A percentile compares a stretch with the other conserved stretches of the same genome.
These are phyloP conservation scores for Pelvicachromis taeniatus DNA, from an alignment of 2,113 vertebrate genomes.

Conservation along the genomic window DNA sequence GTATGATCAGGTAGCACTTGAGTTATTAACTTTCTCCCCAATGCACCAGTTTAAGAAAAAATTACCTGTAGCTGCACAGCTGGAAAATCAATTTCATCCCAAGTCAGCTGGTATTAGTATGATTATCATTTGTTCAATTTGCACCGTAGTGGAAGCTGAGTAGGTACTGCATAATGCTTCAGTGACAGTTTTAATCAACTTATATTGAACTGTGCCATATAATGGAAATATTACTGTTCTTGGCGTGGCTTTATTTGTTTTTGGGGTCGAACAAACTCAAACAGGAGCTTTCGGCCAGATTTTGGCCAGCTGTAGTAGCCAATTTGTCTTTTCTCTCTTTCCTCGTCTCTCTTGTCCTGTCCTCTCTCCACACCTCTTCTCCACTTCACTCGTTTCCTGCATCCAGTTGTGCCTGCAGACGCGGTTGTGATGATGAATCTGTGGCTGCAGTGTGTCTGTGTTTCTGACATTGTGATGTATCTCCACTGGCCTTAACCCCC, in stretches of 20 bases:
- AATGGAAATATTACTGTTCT: not conserved
- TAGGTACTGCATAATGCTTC: not conserved
- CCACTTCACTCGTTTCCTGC: conserved; percentile 51
- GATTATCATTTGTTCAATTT: not conserved
- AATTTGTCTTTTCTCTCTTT: conserved; percentile 51
- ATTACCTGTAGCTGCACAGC: not conserved
- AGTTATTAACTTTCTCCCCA: not conserved
- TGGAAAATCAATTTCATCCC: not conserved
- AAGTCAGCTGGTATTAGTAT: not conserved
- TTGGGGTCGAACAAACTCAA: not conserved
- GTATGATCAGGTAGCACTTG: not conserved
- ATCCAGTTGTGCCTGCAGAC: conserved; percentile 72
- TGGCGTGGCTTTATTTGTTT: not conserved
- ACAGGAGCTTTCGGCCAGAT: conserved; percentile 37
- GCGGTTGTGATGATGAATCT: conserved; percentile 76
- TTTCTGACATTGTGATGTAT: conserved; percentile 78
- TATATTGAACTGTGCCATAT: not conserved
- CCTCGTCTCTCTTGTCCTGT: conserved; percentile 39
- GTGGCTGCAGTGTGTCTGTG: conserved; percentile 76
- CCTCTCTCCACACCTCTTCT: conserved; percentile 42
- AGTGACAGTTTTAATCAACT: not conserved
- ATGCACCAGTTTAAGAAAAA: not conserved
- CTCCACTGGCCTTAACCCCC: conserved; percentile 64
- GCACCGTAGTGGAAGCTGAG: not conserved
- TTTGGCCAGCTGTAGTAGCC: conserved; percentile 35